phyloP scores from a whole-genome alignment of 1,140 invertebrate genomes.

The Rhagoletis pomonella region DNA sequence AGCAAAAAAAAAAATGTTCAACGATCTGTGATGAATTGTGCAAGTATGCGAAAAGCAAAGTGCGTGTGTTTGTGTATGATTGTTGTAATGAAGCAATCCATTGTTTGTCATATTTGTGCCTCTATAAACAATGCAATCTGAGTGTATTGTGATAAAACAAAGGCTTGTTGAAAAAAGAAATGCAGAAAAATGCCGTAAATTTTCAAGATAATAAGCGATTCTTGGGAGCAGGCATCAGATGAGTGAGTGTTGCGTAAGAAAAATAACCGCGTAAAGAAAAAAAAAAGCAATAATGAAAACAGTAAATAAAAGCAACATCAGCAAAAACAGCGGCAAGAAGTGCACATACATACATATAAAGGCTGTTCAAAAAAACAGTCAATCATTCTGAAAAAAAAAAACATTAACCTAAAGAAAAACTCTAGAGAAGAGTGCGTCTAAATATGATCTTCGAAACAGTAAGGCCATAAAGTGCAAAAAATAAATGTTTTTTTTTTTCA shows the following conservation, averaged over 20 bases:
- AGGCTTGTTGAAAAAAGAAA: background rate
- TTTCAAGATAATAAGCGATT: background rate
- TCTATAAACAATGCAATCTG: constrained; percentile 32
- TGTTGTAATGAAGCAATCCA: background rate
- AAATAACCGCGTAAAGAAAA: too few species aligned
- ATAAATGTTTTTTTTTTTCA: too few species aligned
- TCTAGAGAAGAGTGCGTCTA: too few species aligned
- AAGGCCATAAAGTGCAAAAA: too few species aligned
- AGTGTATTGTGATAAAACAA: background rate
- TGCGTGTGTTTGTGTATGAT: background rate
- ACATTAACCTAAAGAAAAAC: too few species aligned
- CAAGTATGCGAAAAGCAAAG: background rate
- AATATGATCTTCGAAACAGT: too few species aligned
- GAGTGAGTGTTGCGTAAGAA: too few species aligned
- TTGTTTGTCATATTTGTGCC: background rate
- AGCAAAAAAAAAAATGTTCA: background rate
- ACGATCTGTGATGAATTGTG: constrained; percentile 12
- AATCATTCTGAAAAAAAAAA: too few species aligned
- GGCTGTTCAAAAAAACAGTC: too few species aligned
- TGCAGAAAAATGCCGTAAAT: background rate
- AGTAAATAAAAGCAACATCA: too few species aligned
- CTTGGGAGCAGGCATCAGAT: background rate
- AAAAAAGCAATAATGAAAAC: too few species aligned
- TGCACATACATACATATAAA: background rate
- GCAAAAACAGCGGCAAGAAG: too few species aligned